phyloP scores from a whole-genome alignment of 2,797 vertebrate genomes.

The Oryzias sinensis region DNA sequence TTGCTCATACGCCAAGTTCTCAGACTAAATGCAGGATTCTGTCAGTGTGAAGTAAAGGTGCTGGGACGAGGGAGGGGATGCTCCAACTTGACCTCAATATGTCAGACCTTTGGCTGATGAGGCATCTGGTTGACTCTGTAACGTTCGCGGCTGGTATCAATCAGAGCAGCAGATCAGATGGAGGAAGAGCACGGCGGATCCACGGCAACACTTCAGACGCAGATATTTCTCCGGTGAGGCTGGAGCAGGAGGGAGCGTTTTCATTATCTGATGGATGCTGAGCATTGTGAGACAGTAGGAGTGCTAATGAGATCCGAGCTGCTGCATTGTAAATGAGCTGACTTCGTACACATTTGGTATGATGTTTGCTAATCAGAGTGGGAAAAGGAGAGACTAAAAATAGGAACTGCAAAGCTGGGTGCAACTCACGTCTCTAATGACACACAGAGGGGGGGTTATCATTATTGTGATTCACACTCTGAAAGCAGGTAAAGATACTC shows the following conservation, averaged over 20 bases:
- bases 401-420: slow-evolving; percentile 31
- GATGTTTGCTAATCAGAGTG: slow-evolving; percentile 62
- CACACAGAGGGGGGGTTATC: slow-evolving; percentile 46
- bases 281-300: slow-evolving; percentile 50
- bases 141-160: slow-evolving; percentile 68
- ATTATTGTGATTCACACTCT: slow-evolving; percentile 45
- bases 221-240: slow-evolving; percentile 40
- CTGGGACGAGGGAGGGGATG: slow-evolving; percentile 31
- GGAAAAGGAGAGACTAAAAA: slow-evolving; percentile 50
- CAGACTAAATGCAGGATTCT: slow-evolving; percentile 16
- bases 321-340: slow-evolving; percentile 57
- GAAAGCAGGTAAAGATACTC: slow-evolving; percentile 30
- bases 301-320: slow-evolving; percentile 64
- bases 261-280: slow-evolving; percentile 47
- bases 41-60: slow-evolving; percentile 35
- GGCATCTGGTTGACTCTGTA: slow-evolving; percentile 63
- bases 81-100: slow-evolving; percentile 67
- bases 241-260: slow-evolving; percentile 11
- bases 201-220: slow-evolving; percentile 52
- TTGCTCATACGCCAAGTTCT: slow-evolving; percentile 19
- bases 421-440: slow-evolving; percentile 21
- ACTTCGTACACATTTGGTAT: slow-evolving; percentile 41
- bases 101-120: slow-evolving; percentile 64
- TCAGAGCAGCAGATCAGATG: slow-evolving; percentile 59
- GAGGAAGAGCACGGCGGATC: slow-evolving; percentile 40